Base-by-base conservation (phyloP, 2,888 invertebrate genomes). In the Melipona beecheii region DNA sequence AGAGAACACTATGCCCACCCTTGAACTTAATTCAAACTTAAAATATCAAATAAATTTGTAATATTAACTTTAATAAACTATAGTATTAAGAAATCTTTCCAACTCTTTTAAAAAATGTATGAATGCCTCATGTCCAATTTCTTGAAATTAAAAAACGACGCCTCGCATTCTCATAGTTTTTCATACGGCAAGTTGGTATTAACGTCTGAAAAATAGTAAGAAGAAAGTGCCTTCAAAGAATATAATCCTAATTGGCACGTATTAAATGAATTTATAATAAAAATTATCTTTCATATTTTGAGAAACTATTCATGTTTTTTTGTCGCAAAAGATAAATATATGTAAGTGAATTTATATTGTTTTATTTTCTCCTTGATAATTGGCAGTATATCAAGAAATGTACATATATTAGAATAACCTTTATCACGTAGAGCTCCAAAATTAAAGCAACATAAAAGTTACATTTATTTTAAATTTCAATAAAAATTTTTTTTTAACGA, bases 141-240 rank as follows among this genome's bases (percentile, higher is more conserved):
- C 93, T 94, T 95, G 94, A 94, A 95, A 95, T 93, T 94, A 94
- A 94, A 94, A 94, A 93, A 91, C 92, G 95, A 95, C 95, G 95
- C 95, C 95, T 91, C 95, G 95, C 95, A 95, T 92, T 92, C 95
- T 97, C 97, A 98, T 96, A 98, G 97, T 96, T 98, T 98, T 96
- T 98, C 98, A 95, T 98, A 98, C 95, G 98, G 98, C 96, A 97
- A 97, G 95, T 97, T 97, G 95, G 98, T 97, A 96, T 97, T 97
- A 95, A 98, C 97, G 96, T 98, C 98, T 98, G 98, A 95, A 94
- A 94, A 94, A 93, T 88, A 93, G 91, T 86, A 94, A 94, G 94
- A 93, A 93, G 91, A 93, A 93, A 93, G 92, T 92, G 91, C 92
- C 91, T 93, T 93, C 93, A 93, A 90, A 92, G 81, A 85, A 86